Base-by-base conservation (phyloP, 2,888 invertebrate genomes). In the Melangyna quadrimaculata region DNA sequence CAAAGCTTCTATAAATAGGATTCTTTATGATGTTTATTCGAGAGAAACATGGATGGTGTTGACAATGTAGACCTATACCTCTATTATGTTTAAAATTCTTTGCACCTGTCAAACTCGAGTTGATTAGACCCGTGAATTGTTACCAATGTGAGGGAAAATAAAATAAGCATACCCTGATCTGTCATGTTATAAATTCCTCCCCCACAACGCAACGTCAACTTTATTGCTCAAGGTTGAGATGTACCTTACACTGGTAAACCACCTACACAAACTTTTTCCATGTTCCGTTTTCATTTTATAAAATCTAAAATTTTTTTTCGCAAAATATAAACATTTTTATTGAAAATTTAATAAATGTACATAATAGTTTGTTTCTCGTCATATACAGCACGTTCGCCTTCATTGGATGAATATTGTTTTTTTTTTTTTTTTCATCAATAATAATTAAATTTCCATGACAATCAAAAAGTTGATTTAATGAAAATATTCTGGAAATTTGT, bases 391-490 rank as follows among this genome's bases (percentile, higher is more conserved):
- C 48, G 48, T 48, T 19, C 14, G 22, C 22, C 7, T 14, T 48
- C 14, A 6, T 48, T 8, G 5, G 5, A 8, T 29, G 29, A 17
- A 14, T 22, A 17, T 24, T 40, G 40, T 43, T 61, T 40, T 40
- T 63, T 17, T 12, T 27, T 63, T 43, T 40, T 5, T 17, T 12
- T 27, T 63, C 29, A 27, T 5, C 43, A 40, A 37, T 17, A 12
- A 22, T 61, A 43, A 43, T 63, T 40, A 61, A 72, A 72, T 72
- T 45, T 48, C 61, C 72, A 72, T 61, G 72, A 59, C 59, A 61
- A 72, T 72, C 35, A 35, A 51, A 72, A 72, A 35, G 32, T 59
- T 55, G 71, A 59, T 59, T 71, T 71, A 71, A 71, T 59, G 37
- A 43, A 57, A 55, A 55, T 48, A 51, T 37, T 35, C 59, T 24